Percentiles rank a stretch among this genome's conserved stretches.
phyloP scores from a whole-genome alignment of 2,888 invertebrate genomes.

The Acleris holmiana region DNA sequence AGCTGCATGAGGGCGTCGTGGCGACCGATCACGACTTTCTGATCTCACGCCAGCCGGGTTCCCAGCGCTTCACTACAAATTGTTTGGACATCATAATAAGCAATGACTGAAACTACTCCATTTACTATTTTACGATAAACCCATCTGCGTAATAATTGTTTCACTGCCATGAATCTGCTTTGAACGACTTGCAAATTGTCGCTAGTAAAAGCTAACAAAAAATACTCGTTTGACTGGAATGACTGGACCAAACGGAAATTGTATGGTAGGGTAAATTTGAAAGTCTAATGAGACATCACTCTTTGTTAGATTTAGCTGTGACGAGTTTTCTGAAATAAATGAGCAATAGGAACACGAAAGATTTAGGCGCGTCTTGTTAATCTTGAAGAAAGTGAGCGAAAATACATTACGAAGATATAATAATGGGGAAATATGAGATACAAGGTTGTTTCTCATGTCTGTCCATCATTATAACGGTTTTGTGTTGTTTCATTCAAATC shows the following conservation, averaged over 20 bases:
- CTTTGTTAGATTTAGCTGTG: constrained; percentile 13
- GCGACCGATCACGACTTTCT: constrained; percentile 71
- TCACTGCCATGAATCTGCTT: constrained; percentile 22
- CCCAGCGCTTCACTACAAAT: constrained; percentile 66
- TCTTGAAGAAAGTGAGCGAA: not conserved
- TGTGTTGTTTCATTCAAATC: constrained; percentile 33
- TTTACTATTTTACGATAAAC: constrained; percentile 7
- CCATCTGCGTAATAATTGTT: constrained; percentile 3
- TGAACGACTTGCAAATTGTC: constrained; percentile 28
- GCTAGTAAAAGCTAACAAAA: constrained; percentile 37
- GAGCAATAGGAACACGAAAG: not conserved
- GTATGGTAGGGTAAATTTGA: constrained; percentile 18
- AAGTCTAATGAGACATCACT: constrained; percentile 31
- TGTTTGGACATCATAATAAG: constrained; percentile 55
- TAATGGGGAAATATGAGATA: constrained; percentile 4
- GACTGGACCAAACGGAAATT: constrained; percentile 34
- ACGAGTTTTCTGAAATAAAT: constrained; percentile 2
- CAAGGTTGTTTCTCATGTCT: not conserved
- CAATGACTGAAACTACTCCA: constrained; percentile 41
- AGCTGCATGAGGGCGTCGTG: constrained; percentile 65
- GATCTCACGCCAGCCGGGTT: constrained; percentile 67
- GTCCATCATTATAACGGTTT: constrained; percentile 13
- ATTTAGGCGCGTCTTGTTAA: not conserved
- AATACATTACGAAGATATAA: not conserved
- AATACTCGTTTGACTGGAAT: constrained; percentile 38